phyloP scores from a whole-genome alignment of 2,888 invertebrate genomes.

The Scrobipalpa atriplicella region DNA sequence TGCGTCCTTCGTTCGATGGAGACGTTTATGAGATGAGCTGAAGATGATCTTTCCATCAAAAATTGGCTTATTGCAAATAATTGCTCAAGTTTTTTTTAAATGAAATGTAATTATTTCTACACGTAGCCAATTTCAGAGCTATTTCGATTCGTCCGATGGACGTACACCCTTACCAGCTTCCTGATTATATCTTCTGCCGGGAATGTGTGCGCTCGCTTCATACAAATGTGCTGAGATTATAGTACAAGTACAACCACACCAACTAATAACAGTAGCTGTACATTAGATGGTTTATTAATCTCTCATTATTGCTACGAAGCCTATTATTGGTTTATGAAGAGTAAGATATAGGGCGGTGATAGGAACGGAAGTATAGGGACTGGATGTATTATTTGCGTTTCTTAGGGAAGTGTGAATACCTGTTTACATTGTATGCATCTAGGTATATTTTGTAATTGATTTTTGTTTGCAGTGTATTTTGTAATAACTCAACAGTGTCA shows the following conservation, averaged over 20 bases:
- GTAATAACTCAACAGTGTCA: too few species aligned
- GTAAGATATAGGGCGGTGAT: slow-evolving; percentile 15
- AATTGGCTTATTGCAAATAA: too few species aligned
- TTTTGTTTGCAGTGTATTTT: too few species aligned
- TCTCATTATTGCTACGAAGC: slow-evolving; percentile 35
- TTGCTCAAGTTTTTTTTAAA: too few species aligned
- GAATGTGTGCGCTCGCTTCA: slow-evolving; percentile 34
- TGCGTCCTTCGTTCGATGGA: too few species aligned
- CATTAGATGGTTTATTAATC: slow-evolving; percentile 38
- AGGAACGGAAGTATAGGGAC: slow-evolving; percentile 33
- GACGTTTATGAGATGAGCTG: too few species aligned
- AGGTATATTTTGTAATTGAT: too few species aligned
- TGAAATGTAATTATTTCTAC: too few species aligned
- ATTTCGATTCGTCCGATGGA: background rate
- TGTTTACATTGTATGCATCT: too few species aligned
- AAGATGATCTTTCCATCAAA: too few species aligned
- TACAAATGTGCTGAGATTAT: slow-evolving; percentile 30
- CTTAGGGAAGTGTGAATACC: background rate
- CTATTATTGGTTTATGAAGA: slow-evolving; percentile 38
- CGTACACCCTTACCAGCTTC: slow-evolving; percentile 8
- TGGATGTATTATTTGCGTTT: background rate
- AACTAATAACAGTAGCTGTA: slow-evolving; percentile 31
- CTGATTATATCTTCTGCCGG: slow-evolving; percentile 28
- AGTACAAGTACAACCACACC: slow-evolving; percentile 1
- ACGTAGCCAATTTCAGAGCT: too few species aligned